Evolutionary conservation across 2,888 invertebrate species (phyloP).

Genomic region (Apotomis betuletana): DNA sequence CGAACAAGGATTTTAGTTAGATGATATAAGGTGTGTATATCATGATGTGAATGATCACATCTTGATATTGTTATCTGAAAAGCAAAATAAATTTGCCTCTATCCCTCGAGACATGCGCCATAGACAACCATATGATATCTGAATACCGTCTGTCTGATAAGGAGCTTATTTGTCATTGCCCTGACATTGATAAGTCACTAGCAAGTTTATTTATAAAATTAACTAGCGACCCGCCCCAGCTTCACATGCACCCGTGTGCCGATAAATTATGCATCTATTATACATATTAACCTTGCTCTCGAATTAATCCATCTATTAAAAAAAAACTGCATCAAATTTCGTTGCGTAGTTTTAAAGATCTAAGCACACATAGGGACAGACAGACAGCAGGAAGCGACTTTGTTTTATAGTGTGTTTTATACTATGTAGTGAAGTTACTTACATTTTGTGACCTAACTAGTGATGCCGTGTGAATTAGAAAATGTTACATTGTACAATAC

Average conservation of each 20-base stretch:
- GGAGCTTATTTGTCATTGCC: slow-evolving; percentile 38
- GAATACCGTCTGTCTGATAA: slow-evolving; percentile 29
- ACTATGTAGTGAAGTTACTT: neutral
- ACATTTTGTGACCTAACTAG: neutral
- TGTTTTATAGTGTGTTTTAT: no score
- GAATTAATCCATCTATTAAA: no score
- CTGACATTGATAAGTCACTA: slow-evolving; percentile 38
- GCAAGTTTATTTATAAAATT: slow-evolving; percentile 18
- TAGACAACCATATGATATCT: slow-evolving; percentile 19
- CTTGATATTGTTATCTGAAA: neutral
- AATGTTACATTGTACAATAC: neutral
- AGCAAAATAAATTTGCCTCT: neutral
- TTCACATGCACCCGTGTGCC: no score
- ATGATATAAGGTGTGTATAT: no score
- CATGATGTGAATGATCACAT: no score
- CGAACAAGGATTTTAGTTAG: no score
- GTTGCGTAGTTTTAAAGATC: no score
- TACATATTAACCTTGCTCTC: no score
- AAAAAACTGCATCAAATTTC: no score
- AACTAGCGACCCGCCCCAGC: neutral
- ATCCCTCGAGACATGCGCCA: slow-evolving; percentile 1
- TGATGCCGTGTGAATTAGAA: neutral
- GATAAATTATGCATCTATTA: no score
- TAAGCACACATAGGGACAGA: no score
- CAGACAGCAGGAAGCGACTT: no score